Percentiles rank a stretch among this genome's conserved stretches.
phyloP scores from a whole-genome alignment of 2,113 vertebrate species.

The Mustela lutreola region DNA sequence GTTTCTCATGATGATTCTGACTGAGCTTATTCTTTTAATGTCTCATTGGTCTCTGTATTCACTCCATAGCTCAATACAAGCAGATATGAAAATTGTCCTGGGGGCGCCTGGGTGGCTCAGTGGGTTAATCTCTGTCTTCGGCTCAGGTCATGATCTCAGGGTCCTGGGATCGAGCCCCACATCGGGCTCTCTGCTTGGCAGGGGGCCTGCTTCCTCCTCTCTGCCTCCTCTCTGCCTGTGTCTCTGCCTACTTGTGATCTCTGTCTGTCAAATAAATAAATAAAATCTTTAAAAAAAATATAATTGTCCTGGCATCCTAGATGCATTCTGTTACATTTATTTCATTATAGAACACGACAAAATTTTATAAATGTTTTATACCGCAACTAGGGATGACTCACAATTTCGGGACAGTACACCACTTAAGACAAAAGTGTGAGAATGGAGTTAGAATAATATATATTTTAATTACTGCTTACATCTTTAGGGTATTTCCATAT shows the following conservation, averaged over 20 bases:
- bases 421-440: slow-evolving; percentile 25
- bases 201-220: too few relatives aligned
- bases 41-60: neutral
- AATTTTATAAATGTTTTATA: neutral
- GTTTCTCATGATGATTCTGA: neutral
- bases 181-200: too few relatives aligned
- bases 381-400: neutral
- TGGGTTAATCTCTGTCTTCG: too few relatives aligned
- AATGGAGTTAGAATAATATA: slow-evolving; percentile 11
- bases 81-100: slow-evolving; percentile 28
- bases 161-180: too few relatives aligned
- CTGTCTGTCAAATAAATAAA: too few relatives aligned
- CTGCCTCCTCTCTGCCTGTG: too few relatives aligned
- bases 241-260: too few relatives aligned
- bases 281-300: too few relatives aligned
- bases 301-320: neutral
- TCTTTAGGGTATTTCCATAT: neutral
- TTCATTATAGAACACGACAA: slow-evolving; percentile 25
- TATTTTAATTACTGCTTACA: neutral
- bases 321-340: neutral
- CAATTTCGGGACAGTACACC: neutral
- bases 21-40: neutral
- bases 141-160: too few relatives aligned
- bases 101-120: too few relatives aligned
- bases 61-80: neutral